A percentile compares a stretch with the other conserved stretches of the same genome.
Conservation (phyloP, 1,140 invertebrate genomes). For the Drosophila punjabiensis region DNA sequence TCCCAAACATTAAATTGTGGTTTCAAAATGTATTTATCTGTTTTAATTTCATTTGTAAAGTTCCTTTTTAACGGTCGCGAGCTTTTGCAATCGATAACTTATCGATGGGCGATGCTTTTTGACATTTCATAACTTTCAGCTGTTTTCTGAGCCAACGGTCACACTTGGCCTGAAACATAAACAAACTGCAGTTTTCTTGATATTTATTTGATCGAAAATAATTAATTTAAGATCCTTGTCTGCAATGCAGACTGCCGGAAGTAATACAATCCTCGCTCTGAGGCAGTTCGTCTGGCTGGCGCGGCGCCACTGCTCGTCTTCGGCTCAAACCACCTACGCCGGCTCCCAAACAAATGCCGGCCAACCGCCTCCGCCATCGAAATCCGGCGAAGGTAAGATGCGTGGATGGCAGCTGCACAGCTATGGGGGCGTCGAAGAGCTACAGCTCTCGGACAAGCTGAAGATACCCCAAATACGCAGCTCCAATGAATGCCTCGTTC, state of each 20-base stretch:
- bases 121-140: neutral
- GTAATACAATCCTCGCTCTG: conserved; percentile 6
- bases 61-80: neutral
- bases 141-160: neutral
- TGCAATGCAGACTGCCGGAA: conserved; percentile 20
- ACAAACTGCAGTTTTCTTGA: conserved; percentile 8
- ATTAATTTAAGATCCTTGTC: neutral
- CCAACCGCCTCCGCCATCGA: neutral
- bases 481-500: conserved; percentile 92
- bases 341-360: neutral
- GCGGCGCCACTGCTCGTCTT: neutral
- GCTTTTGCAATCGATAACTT: neutral
- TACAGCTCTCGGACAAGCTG: conserved; percentile 87
- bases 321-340: conserved; percentile 1
- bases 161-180: conserved; percentile 7
- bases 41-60: too few species aligned
- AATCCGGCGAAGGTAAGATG: conserved; percentile 86
- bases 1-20: too few species aligned
- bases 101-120: neutral
- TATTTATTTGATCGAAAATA: neutral
- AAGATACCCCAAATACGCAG: conserved; percentile 89
- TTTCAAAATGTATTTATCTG: too few species aligned
- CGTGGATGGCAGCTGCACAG: conserved; percentile 91
- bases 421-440: conserved; percentile 89
- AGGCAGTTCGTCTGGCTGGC: neutral